phyloP scores from a whole-genome alignment of 1,140 invertebrate genomes.

The Parasteatoda tepidariorum region DNA sequence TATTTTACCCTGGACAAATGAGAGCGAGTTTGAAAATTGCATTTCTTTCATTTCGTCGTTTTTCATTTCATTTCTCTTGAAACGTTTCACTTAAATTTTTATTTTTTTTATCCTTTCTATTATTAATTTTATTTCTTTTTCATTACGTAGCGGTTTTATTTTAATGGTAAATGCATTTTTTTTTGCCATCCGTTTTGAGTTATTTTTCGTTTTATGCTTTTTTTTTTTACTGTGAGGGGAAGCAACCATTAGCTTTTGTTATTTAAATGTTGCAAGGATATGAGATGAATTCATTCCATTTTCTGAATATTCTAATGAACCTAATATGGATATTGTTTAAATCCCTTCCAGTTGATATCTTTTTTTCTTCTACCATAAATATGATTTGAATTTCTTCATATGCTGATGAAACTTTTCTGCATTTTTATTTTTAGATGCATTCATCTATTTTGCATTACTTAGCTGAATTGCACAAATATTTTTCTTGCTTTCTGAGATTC shows the following conservation, averaged over 20 bases:
- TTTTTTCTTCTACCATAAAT: too few relatives aligned
- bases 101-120: slow-evolving; percentile 39
- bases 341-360: too few relatives aligned
- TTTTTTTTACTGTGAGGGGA: background rate
- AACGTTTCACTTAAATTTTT: background rate
- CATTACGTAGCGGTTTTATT: slow-evolving; percentile 20
- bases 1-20: slow-evolving; percentile 49
- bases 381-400: too few relatives aligned
- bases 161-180: slow-evolving; percentile 9
- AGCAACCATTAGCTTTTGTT: background rate
- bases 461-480: slow-evolving; percentile 16
- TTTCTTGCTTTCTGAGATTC: too few relatives aligned
- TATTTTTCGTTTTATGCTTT: background rate
- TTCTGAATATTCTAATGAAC: slow-evolving; percentile 12
- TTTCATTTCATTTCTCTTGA: slow-evolving; percentile 51
- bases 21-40: slow-evolving; percentile 53
- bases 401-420: too few relatives aligned
- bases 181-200: background rate
- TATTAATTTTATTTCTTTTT: slow-evolving; percentile 42
- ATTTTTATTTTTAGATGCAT: too few relatives aligned
- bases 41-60: slow-evolving; percentile 55
- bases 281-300: background rate
- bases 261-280: slow-evolving; percentile 12
- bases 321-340: slow-evolving; percentile 9
- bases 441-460: slow-evolving; percentile 5